phyloP scores from a whole-genome alignment of 2,113 vertebrate genomes.

The Microtus montanus region DNA sequence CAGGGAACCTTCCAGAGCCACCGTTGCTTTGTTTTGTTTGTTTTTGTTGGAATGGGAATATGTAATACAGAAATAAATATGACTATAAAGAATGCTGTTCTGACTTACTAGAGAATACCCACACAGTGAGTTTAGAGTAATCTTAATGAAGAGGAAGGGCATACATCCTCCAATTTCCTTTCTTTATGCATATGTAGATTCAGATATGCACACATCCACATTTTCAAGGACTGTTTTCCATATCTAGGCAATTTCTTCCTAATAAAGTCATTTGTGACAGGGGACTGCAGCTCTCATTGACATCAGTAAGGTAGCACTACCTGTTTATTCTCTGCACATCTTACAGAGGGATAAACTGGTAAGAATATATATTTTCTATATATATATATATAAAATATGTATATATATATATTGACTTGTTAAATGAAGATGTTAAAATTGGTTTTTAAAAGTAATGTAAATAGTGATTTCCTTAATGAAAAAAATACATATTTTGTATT shows the following conservation, averaged over 20 bases:
- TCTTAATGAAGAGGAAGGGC: slow-evolving; percentile 77
- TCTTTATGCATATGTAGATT: slow-evolving; percentile 84
- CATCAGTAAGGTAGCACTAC: slow-evolving; percentile 86
- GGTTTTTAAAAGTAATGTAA: slow-evolving; percentile 91
- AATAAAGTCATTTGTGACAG: slow-evolving; percentile 83
- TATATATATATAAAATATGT: slow-evolving; percentile 84
- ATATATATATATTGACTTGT: slow-evolving; percentile 86
- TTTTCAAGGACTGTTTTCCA: slow-evolving; percentile 77
- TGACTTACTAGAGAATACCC: slow-evolving; percentile 51
- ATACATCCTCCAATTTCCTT: slow-evolving; percentile 83
- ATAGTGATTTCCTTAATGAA: slow-evolving; percentile 90
- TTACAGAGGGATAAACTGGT: slow-evolving; percentile 86
- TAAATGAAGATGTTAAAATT: slow-evolving; percentile 89
- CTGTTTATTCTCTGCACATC: slow-evolving; percentile 88
- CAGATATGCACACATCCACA: slow-evolving; percentile 75
- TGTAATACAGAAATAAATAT: slow-evolving; percentile 36
- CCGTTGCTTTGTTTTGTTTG: neutral
- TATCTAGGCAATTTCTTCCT: slow-evolving; percentile 81
- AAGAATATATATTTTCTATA: slow-evolving; percentile 90
- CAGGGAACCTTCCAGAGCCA: slow-evolving; percentile 29
- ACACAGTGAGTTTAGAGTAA: slow-evolving; percentile 26
- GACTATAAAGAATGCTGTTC: slow-evolving; percentile 52
- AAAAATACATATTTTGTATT: slow-evolving; percentile 90
- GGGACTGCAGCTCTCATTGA: slow-evolving; percentile 85
- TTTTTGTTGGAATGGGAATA: slow-evolving; percentile 45